phyloP scores from a whole-genome alignment of 2,113 vertebrate species.

The Cyanistes caeruleus region DNA sequence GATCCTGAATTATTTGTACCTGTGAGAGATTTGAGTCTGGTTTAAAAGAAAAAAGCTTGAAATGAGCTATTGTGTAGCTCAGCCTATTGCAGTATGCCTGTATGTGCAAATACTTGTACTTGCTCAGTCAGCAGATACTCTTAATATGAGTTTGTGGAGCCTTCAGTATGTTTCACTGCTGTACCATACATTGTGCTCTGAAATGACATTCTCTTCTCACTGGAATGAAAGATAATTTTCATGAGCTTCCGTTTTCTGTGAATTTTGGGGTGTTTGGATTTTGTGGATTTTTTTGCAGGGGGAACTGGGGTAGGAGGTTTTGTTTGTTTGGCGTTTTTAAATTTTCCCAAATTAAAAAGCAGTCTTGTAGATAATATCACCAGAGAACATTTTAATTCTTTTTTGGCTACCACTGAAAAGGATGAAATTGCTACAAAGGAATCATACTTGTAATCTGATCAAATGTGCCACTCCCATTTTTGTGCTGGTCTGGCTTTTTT shows the following conservation, averaged over 20 bases:
- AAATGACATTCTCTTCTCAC: neutral
- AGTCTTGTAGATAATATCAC: neutral
- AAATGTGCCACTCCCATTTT: slow-evolving; percentile 52
- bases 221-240: neutral
- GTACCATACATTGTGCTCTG: neutral
- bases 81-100: neutral
- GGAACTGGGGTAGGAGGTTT: neutral
- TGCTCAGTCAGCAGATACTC: slow-evolving; percentile 41
- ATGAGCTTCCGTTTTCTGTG: neutral
- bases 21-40: neutral
- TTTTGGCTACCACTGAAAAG: neutral
- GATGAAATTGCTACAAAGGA: slow-evolving; percentile 12
- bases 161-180: neutral
- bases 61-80: neutral
- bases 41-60: neutral
- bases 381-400: neutral
- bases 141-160: neutral
- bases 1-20: neutral
- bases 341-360: neutral
- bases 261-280: neutral
- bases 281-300: fast-evolving
- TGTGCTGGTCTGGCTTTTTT: slow-evolving; percentile 10
- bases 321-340: fast-evolving
- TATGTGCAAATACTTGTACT: neutral
- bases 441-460: neutral